Evolutionary conservation across 2,888 invertebrate genomes (phyloP).

Genomic region (Nasonovia ribisnigri): DNA sequence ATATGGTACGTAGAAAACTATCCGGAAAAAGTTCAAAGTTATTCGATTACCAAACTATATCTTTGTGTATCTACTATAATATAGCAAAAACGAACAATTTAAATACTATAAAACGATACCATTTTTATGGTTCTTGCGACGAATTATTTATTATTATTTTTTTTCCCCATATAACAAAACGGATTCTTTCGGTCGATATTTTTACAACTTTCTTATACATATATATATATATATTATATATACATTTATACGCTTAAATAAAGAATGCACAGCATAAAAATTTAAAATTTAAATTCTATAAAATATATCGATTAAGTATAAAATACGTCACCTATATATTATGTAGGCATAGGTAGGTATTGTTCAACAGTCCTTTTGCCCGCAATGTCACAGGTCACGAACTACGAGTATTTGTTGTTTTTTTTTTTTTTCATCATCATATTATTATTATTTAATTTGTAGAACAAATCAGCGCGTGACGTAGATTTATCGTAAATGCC

Average conservation of each 20-base stretch:
- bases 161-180: neutral
- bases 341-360: neutral
- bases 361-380: neutral
- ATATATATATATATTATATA: neutral
- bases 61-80: neutral
- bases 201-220: neutral
- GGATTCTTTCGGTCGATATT: neutral
- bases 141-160: neutral
- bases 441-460: neutral
- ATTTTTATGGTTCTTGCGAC: neutral
- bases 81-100: neutral
- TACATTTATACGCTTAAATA: neutral
- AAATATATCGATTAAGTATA: neutral
- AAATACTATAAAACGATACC: neutral
- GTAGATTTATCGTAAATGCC: conserved; percentile 15
- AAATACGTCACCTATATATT: neutral
- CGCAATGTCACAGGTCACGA: neutral
- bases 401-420: neutral
- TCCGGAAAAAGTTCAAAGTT: neutral
- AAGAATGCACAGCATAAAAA: neutral
- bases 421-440: neutral
- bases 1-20: neutral
- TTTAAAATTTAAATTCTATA: neutral
- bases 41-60: neutral
- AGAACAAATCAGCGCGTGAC: conserved; percentile 15